Evolutionary conservation across 2,113 vertebrate genomes (phyloP).

Genomic region (Saccopteryx bilineata): DNA sequence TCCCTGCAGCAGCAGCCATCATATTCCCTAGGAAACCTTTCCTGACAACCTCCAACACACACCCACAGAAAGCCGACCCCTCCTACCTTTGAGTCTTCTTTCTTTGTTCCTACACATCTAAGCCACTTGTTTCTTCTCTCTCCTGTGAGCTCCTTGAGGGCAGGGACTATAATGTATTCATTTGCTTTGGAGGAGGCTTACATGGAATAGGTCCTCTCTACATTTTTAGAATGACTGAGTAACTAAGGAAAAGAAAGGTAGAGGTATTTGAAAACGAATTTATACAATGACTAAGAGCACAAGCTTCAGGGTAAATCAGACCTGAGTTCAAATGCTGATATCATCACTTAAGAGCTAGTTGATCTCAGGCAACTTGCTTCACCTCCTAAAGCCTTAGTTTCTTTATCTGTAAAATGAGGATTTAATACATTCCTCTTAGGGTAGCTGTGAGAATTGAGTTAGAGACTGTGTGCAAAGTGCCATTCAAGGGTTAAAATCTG

Average conservation of each 20-base stretch:
- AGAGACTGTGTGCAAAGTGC: neutral
- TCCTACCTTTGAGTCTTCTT: neutral
- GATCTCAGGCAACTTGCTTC: neutral
- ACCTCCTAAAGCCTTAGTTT: neutral
- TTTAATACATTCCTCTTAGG: neutral
- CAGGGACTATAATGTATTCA: neutral
- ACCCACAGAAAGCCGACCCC: neutral
- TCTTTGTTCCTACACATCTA: neutral
- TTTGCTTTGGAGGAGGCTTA: neutral
- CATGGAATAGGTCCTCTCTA: neutral
- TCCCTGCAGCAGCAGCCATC: neutral
- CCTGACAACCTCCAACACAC: neutral
- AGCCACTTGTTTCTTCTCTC: neutral
- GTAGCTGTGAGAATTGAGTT: neutral
- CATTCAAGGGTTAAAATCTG: too few species aligned
- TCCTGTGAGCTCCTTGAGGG: neutral
- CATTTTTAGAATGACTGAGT: slow-evolving; percentile 7
- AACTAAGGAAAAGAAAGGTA: neutral
- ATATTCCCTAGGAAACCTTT: neutral
- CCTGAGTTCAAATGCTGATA: neutral
- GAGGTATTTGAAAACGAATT: neutral
- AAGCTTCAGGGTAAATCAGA: neutral
- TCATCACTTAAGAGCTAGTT: neutral
- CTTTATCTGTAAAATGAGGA: slow-evolving; percentile 20
- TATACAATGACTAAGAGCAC: neutral